Conservation (phyloP, 2,888 invertebrate species). For the Sepioteuthis lessoniana region DNA sequence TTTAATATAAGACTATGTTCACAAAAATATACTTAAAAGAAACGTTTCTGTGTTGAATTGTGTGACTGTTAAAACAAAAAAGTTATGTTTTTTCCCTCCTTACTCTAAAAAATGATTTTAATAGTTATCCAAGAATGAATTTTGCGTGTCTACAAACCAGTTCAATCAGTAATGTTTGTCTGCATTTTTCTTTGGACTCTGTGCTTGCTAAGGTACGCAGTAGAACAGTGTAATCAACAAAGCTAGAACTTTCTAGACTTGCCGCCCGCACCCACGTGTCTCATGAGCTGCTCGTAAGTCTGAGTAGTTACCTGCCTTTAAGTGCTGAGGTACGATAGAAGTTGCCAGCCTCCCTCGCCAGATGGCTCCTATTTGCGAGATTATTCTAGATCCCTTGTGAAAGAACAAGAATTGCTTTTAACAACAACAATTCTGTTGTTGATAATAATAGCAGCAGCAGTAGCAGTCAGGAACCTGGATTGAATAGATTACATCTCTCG, state of each 20-base stretch:
- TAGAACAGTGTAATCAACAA: neutral
- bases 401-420: slow-evolving; percentile 14
- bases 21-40: no score
- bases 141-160: neutral
- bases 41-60: no score
- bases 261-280: neutral
- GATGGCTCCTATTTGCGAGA: slow-evolving; percentile 36
- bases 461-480: no score
- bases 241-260: slow-evolving; percentile 33
- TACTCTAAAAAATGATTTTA: no score
- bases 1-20: no score
- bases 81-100: no score
- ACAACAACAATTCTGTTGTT: neutral
- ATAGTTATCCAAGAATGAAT: neutral
- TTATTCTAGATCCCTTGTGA: slow-evolving; percentile 43
- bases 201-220: neutral
- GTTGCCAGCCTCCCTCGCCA: neutral
- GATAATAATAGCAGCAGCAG: neutral
- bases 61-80: no score
- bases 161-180: neutral
- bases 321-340: neutral
- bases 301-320: neutral
- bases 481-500: neutral
- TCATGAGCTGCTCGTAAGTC: neutral
- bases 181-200: neutral